Evolutionary conservation across 2,797 vertebrate genomes (phyloP), one percentile per base, ranked within the genome.

Genomic region (Rhinichthys osculus): DNA sequence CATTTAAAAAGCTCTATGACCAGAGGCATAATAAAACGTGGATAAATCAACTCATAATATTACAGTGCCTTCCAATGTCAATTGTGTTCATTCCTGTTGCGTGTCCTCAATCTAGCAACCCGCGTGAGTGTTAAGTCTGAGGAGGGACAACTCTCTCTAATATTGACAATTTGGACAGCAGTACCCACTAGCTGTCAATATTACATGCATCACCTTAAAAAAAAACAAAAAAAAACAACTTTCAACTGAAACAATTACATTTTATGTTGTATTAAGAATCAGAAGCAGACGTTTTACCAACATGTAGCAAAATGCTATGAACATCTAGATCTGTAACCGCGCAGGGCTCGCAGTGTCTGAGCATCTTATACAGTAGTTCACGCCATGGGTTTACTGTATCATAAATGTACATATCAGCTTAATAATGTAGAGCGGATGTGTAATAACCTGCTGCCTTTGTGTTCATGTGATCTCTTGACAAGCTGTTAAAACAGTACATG

Each of bases 361-460:
- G 50, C 47, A 64, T 85, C 57, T 59, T 35, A 44, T 35, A 64
- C 27, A 64, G 62, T 30, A 72, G 72, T 81, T 80, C 72, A 73
- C n/a, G 10, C 33, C 17, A 21, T 47, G 64, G 64, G 40, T 81
- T 85, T 67, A 52, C 27, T 70, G 86, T 23, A 76, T 81, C 77
- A 59, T 47, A 79, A 84, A 89, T 86, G 79, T 81, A 85, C 71
- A 70, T 54, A 74, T 69, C 73, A 47, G 85, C 77, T 85, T 78
- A 78, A 84, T 89, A 82, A 86, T 78, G 80, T 74, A 82, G 30
- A 27, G 64, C n/a, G 78, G 80, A 79, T 52, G 67, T 90, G 88
- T 78, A 92, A 44, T 69, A 78, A 86, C 77, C 76, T 64, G 54
- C 84, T 73, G 77, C 52, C 69, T 69, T 57, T 80, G 67, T 76